A percentile compares a stretch with the other conserved stretches of the same genome.
These are phyloP conservation scores for Alaudala cheleensis DNA, from an alignment of 2,113 vertebrate species.

Conservation along the genomic window DNA sequence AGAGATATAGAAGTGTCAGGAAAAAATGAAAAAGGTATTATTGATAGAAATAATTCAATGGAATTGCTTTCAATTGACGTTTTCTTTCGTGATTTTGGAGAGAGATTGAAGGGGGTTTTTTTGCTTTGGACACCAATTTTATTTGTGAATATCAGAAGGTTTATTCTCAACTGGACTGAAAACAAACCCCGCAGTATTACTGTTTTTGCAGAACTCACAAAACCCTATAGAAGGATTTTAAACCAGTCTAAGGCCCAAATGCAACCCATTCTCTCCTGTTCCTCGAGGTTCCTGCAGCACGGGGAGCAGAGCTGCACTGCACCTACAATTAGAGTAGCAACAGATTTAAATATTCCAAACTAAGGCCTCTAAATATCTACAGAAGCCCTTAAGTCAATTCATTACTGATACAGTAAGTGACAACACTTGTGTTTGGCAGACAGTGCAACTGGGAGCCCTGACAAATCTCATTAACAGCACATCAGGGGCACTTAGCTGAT, in stretches of 20 bases:
- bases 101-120: not conserved
- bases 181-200: not conserved
- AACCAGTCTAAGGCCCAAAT: not conserved
- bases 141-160: not conserved
- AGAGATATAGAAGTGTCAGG: not conserved
- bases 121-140: not conserved
- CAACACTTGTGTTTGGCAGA: conserved; percentile 68
- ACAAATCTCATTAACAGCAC: conserved; percentile 73
- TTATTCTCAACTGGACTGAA: not conserved
- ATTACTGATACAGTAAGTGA: conserved; percentile 70
- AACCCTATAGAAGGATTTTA: not conserved
- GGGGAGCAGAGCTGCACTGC: not conserved
- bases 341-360: conserved; percentile 22
- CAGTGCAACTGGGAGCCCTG: conserved; percentile 64
- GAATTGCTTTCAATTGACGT: not conserved
- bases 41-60: not conserved
- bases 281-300: not conserved
- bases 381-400: conserved; percentile 70
- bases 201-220: not conserved
- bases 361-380: conserved; percentile 39
- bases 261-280: not conserved
- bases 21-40: not conserved
- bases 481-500: conserved; percentile 62
- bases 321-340: not conserved
- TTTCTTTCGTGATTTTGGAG: not conserved